Percentiles rank a stretch among this genome's conserved stretches.
Evolutionary conservation across 1,140 invertebrate genomes (phyloP).

Genomic region (Harpegnathos saltator): DNA sequence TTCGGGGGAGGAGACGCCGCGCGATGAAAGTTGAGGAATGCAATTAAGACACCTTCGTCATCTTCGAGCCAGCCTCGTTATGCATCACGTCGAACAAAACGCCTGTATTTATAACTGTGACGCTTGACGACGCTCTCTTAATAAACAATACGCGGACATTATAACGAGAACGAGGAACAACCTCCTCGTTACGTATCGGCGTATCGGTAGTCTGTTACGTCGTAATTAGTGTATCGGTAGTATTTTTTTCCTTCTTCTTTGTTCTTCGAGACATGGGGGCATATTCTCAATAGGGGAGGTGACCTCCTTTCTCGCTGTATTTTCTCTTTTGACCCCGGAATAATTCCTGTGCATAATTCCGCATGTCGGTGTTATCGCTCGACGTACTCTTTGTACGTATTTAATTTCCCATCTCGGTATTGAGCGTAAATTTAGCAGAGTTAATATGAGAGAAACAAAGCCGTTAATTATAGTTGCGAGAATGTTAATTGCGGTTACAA

Average conservation of each 20-base stretch:
- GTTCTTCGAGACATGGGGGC: constrained; percentile 21
- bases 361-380: constrained; percentile 1
- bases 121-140: constrained; percentile 26
- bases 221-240: constrained; percentile 48
- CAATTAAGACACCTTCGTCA: constrained; percentile 74
- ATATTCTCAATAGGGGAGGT: constrained; percentile 50
- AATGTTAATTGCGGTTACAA: no score
- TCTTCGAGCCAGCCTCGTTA: constrained; percentile 61
- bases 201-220: constrained; percentile 42
- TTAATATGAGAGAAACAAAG: constrained; percentile 24
- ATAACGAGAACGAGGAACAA: constrained; percentile 10
- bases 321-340: constrained; percentile 8
- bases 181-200: constrained; percentile 28
- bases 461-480: constrained; percentile 5
- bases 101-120: constrained; percentile 44
- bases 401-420: constrained; percentile 6
- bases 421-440: not conserved
- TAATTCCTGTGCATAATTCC: constrained; percentile 33
- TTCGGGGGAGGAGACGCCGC: constrained; percentile 49
- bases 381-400: not conserved
- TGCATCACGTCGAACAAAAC: constrained; percentile 46
- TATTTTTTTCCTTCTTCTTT: constrained; percentile 23
- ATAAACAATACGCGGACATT: constrained; percentile 48
- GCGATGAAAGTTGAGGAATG: constrained; percentile 67
- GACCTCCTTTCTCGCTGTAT: constrained; percentile 36